Evolutionary conservation across 2,888 invertebrate genomes (phyloP), one percentile per base, ranked within the genome.

Genomic region (Cremastinae sp.): DNA sequence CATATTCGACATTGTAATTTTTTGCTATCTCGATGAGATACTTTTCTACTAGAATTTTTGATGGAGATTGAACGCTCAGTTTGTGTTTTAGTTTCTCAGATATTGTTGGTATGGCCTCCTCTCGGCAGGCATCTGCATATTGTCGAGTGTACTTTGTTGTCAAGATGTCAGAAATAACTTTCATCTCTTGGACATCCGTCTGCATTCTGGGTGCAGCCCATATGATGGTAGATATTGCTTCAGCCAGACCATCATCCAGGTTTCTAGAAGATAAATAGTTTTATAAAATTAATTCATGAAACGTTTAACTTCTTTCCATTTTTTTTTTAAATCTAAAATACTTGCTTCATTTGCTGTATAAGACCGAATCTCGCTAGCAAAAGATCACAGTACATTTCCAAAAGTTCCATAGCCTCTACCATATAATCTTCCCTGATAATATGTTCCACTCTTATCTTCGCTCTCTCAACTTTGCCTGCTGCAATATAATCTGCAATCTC

Each of bases 321-420:
- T n/a, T n/a, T n/a, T n/a, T n/a, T n/a, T n/a, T n/a, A n/a, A 77
- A 35, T 59, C 35, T 18, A 47, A 41, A 1, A 12, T 16, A 85
- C 91, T 88, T 93, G 97, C 92, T 98, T 98, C 96, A 98, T 97
- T 90, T 98, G 98, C 47, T 97, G 97, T 65, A 99, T 94, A 8
- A 99, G 92, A 0, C 99, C 99, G 91, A 98, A 99, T 84, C 99
- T 93, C 0, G 99, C 99, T 65, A 99, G 90, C 51, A 99, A 90
- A 62, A 99, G 91, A 91, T 99, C 99, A 90, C 99, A 99, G 88
- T 98, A 99, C 98, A 99, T 99, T 91, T 99, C 99, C 0, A 99
- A 94, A 74, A 99, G 93, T 91, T 99, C 99, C 96, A 99, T 97
- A 0, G 99, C 99, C 91, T 99, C 99, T 1, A 99, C 98, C 90